Percentiles rank a stretch among this genome's conserved stretches.
phyloP scores from a whole-genome alignment of 2,113 vertebrate genomes.

The Antennarius striatus region DNA sequence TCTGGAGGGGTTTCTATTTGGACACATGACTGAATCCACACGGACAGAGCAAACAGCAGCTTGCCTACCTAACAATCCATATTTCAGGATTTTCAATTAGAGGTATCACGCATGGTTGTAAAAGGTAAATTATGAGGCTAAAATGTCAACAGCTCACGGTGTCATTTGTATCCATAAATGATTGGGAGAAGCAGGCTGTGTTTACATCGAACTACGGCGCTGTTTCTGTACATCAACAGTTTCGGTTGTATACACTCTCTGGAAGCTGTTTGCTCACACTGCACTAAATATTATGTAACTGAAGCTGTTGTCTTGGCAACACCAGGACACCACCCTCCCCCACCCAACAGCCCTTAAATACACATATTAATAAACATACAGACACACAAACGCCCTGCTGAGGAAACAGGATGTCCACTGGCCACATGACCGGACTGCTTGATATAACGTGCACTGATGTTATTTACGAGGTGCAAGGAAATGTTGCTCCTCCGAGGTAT shows the following conservation, averaged over 20 bases:
- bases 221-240: constrained; percentile 10
- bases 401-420: constrained; percentile 29
- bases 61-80: not conserved
- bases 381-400: constrained; percentile 9
- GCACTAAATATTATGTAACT: constrained; percentile 76
- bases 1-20: constrained; percentile 13
- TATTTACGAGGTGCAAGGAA: constrained; percentile 37
- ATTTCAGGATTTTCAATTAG: constrained; percentile 44
- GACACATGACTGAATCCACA: not conserved
- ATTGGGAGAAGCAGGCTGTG: not conserved
- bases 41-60: constrained; percentile 1
- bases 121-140: constrained; percentile 19
- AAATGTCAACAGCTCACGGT: constrained; percentile 5
- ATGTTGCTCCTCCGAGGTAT: not conserved
- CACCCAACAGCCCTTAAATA: constrained; percentile 1
- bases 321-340: constrained; percentile 35
- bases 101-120: not conserved
- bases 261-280: constrained; percentile 72
- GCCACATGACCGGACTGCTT: constrained; percentile 27
- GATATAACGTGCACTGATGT: constrained; percentile 18
- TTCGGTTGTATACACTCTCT: constrained; percentile 22
- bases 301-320: constrained; percentile 70
- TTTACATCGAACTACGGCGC: not conserved
- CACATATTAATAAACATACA: not conserved
- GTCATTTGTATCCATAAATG: too few species aligned